Base-by-base conservation (phyloP, 2,113 vertebrate species). In the Corapipo altera region DNA sequence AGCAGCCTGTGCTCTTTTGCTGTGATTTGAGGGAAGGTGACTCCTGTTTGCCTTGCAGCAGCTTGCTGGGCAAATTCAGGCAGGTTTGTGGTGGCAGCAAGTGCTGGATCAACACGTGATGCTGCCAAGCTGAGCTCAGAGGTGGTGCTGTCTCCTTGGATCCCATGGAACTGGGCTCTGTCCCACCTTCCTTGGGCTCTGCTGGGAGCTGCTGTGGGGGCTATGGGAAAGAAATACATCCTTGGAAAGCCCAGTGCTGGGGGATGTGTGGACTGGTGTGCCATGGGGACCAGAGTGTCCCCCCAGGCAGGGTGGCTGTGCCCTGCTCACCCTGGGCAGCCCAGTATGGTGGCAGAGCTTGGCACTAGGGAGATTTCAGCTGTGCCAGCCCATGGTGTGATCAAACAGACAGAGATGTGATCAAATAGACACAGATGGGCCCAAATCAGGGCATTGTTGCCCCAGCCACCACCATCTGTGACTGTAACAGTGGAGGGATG, bases 71-170 rank as follows among this genome's bases (percentile, higher is more conserved):
- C 78, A 33, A 49, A 35, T 30, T 14, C 8, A 22, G 64, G 43
- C 65, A 48, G 22, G 20, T 78, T 59, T 19, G 66, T 39, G 17
- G 48, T 9, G 46, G 30, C 23, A 13, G 76, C 11, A 2, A 32
- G 21, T 51, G 61, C 24, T 30, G 12, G 18, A 5, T 64, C 1
- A 4, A 16, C 8, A 2, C 27, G 5, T 0, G 3, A 30, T 0
- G 2, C 23, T 70, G 73, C 73, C 72, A 58, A 48, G 72, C 59
- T 0, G 12, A 49, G 80, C 85, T 51, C 28, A 8, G 58, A 11
- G 0, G 0, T 13, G 28, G 43, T 1, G 4, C 1, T 32, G 37
- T 32, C 52, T 51, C 18, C 88, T 62, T 4, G 1, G 27, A 51
- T 73, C 43, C 49, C 48, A 33, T 0, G 1, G 88, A 69, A 49